These are phyloP conservation scores for Eilema sororculum DNA, from an alignment of 2,888 invertebrate species.

Conservation along the genomic window DNA sequence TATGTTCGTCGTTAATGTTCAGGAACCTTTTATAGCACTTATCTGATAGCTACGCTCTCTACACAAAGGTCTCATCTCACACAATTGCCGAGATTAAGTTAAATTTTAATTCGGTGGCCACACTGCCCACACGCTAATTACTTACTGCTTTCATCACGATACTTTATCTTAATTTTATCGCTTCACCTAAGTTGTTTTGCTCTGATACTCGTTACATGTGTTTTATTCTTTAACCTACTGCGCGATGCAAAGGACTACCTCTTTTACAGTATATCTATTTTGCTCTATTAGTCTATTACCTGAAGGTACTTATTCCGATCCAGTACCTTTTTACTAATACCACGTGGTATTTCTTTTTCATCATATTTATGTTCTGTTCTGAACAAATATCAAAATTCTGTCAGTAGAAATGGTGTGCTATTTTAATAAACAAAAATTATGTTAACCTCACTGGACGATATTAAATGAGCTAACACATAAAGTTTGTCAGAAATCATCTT, in stretches of 20 bases:
- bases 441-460: too few relatives aligned
- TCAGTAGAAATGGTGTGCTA: too few relatives aligned
- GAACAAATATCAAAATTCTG: too few relatives aligned
- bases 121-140: slow-evolving; percentile 48
- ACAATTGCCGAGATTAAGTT: slow-evolving; percentile 38
- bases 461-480: too few relatives aligned
- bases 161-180: slow-evolving; percentile 50
- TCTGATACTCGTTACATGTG: slow-evolving; percentile 41
- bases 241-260: not conserved
- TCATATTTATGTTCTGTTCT: too few relatives aligned
- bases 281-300: too few relatives aligned
- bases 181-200: slow-evolving; percentile 55
- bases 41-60: slow-evolving; percentile 55
- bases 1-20: not conserved
- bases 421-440: too few relatives aligned
- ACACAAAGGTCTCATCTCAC: slow-evolving; percentile 50
- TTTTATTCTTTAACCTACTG: slow-evolving; percentile 11
- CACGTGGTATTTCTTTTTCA: too few relatives aligned
- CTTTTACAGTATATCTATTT: too few relatives aligned
- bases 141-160: slow-evolving; percentile 55
- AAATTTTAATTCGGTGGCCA: slow-evolving; percentile 44
- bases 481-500: not conserved
- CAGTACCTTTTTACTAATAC: too few relatives aligned
- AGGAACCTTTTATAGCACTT: slow-evolving; percentile 9
- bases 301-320: too few relatives aligned